Base-by-base conservation (phyloP, 2,797 vertebrate species). In the Danio albolineatus region DNA sequence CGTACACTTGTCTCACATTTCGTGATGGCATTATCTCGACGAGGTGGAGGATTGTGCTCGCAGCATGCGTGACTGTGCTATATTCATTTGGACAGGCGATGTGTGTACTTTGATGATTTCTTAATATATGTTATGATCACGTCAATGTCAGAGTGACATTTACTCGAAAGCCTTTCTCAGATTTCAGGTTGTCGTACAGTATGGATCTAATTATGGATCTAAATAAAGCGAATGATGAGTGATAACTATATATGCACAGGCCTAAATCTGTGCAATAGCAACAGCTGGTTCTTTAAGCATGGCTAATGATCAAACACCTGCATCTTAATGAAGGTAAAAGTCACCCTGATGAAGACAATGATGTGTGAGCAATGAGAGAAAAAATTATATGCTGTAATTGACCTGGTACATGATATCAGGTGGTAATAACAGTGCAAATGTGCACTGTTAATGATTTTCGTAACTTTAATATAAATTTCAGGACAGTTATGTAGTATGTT, bases 1-100 rank as follows among this genome's bases (percentile, higher is more conserved):
- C 38, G 69, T 71, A 53, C 69, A 54, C 78, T 82, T 74, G 62
- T 79, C 82, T 80, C 79, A 79, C 67, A 51, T 81, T 81, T 48
- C 14, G 16, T 17, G 19, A 67, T 59, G 66, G 46, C 59, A 66
- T 74, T 73, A 74, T 78, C 44, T 53, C 73, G 43, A 38, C 10
- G 19, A 39, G 57, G 49, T 21, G 61, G 46, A 73, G 64, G 13
- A 43, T 9, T 44, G 76, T 10, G n/a, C 44, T 64, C 6, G 16
- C 74, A 28, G 46, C 41, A 49, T n/a, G 67, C 67, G 41, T 59
- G 67, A 72, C 48, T 53, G 51, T 44, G 12, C 62, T 17, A n/a
- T 7, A 10, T 69, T 80, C 39, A 70, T 48, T 67, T 46, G 19
- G 39, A 56, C 36, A 9, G 62, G 21, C 19, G 13, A 54, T 62